Base-by-base conservation (phyloP, 2,888 invertebrate genomes). In the Thereva nobilitata region DNA sequence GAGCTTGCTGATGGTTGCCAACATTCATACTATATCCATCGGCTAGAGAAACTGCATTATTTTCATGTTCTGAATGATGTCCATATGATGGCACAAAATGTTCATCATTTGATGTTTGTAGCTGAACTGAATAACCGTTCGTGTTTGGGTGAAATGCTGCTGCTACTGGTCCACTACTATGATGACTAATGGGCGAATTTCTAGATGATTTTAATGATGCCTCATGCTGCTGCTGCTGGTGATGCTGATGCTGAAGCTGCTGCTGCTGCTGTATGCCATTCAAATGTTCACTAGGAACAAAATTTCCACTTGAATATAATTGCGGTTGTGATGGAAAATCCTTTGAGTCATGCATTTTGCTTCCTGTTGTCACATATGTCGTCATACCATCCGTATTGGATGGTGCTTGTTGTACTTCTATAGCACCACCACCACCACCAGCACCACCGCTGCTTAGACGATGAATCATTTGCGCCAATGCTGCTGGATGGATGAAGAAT, bases 191-290 rank as follows among this genome's bases (percentile, higher is more conserved):
- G 23, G 23, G 23, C 23, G 23, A 23, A 23, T 23, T 23, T 23
- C 23, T 23, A 23, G 12, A 6, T 47, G 10, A 47, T 47, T 47
- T 6, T 47, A 12, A 10, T 49, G 73, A 74, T 50, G 75, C 76
- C 71, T 74, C 74, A 44, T 74, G 73, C 10, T 65, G 56, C 40
- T 61, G 66, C 47, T n/a, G 34, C 2, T 52, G 55, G 41, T 67
- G 53, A 44, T 69, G 65, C 68, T 44, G 12, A 40, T 70, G 70
- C 57, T 70, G 61, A 47, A 70, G 69, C n/a, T 65, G 70, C 12
- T 71, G 71, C 52, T 70, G 70, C 1, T 67, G 69, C 8, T 57
- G 66, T 35, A 68, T 72, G 72, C 72, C 35, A 69, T 42, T 55
- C 37, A 64, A 57, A 37, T 66, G 44, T 10, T 53, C 50, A 42